Base-by-base conservation (phyloP, 1,140 invertebrate genomes). In the Drosophila arizonae region DNA sequence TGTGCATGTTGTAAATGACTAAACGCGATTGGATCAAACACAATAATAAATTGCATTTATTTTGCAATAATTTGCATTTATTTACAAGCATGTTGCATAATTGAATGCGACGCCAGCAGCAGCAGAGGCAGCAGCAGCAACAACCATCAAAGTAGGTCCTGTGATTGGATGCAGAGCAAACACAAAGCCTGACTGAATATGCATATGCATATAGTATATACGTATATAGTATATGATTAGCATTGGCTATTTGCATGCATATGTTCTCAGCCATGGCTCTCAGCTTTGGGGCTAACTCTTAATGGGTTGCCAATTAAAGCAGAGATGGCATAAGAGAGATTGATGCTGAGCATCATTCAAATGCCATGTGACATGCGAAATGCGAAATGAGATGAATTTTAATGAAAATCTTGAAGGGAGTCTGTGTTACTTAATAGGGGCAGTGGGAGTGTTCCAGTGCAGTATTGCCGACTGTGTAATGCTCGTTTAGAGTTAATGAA, bases 31-130 rank as follows among this genome's bases (percentile, higher is more conserved):
- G 65, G 88, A 87, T 87, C 75, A 79, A 87, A 79, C 66, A 62
- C 51, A 88, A 77, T 79, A 84, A 88, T 74, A 79, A 88, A 87
- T 88, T 65, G 79, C 72, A 87, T 88, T 84, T 88, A 77, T 79
- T 77, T 79, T 54, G 62, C 76, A 77, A 84, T 87, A 82, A 87
- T 77, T 87, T 82, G 72, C 71, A 82, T 87, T 78, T 79, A 81
- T 84, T 72, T 76, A 67, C 48, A 63, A 64, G 55, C 3, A 71
- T 58, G 26, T 28, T 28, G 45, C 41, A 54, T 54, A 54, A 54
- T 54, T 36, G 30, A 54, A 54, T 54, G 46, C 46, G 46, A 21
- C 46, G 46, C 17, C 36, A 39, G 36, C 33, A 17, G 52, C 28
- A 51, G 24, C 50, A 1, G 33, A 21, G 11, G 24, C 13, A 11